phyloP scores from a whole-genome alignment of 1,140 invertebrate species.

The Drosophila pseudoobscura region DNA sequence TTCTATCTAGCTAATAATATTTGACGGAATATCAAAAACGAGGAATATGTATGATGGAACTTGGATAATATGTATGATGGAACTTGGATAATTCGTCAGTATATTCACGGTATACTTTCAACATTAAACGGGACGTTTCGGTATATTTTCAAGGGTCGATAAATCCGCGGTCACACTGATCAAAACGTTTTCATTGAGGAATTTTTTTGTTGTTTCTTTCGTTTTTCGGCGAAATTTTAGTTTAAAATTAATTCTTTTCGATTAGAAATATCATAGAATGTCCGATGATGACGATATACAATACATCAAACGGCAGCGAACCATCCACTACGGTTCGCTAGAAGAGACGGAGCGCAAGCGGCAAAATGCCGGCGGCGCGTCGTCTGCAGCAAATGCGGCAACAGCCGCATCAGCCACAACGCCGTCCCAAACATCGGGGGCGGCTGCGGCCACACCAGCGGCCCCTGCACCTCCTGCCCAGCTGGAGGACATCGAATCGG shows the following conservation, averaged over 20 bases:
- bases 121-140: no score
- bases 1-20: no score
- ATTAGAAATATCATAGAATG: conserved; percentile 85
- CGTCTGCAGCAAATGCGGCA: conserved; percentile 36
- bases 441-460: conserved; percentile 17
- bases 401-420: conserved; percentile 41
- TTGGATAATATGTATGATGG: no score
- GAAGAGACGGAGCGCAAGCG: conserved; percentile 91
- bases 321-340: conserved; percentile 93
- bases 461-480: conserved; percentile 48
- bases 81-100: no score
- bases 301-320: conserved; percentile 90
- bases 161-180: conserved; percentile 6
- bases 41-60: no score
- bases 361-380: conserved; percentile 83
- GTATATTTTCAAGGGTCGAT: no score
- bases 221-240: conserved; percentile 72
- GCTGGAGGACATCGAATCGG: conserved; percentile 82
- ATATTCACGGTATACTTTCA: no score
- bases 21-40: no score
- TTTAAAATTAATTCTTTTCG: conserved; percentile 75
- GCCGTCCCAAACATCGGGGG: conserved; percentile 52
- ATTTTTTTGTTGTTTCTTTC: conserved; percentile 74
- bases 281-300: conserved; percentile 93
- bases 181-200: conserved; percentile 64